Evolutionary conservation across 1,140 invertebrate genomes (phyloP).

Genomic region (Drosophila watanabei): DNA sequence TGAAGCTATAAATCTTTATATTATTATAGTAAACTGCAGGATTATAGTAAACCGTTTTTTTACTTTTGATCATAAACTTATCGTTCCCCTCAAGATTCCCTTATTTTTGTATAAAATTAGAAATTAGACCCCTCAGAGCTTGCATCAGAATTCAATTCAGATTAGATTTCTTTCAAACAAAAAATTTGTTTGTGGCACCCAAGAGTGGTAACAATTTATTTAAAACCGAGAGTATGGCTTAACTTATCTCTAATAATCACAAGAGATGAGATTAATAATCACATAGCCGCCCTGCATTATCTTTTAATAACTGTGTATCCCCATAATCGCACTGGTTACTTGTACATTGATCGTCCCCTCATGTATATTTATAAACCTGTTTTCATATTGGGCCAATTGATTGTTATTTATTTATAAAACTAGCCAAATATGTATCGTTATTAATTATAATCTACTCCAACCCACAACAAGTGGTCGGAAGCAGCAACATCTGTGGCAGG

Average conservation of each 20-base stretch:
- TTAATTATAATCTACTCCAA: background rate
- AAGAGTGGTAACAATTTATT: background rate
- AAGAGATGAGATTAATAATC: constrained; percentile 11
- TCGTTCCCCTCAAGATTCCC: background rate
- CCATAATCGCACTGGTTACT: background rate
- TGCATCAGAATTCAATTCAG: background rate
- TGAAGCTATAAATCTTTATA: too few species aligned
- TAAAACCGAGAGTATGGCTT: background rate
- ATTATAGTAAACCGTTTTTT: background rate
- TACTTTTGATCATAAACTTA: background rate
- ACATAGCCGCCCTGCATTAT: constrained; percentile 3
- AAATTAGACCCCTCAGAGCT: background rate
- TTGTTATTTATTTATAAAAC: constrained; percentile 8
- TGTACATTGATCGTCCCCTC: background rate
- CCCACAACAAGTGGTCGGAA: background rate
- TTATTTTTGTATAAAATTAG: background rate
- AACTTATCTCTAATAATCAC: constrained; percentile 9
- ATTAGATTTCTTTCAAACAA: constrained; percentile 10
- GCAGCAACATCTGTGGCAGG: background rate
- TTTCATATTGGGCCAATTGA: background rate
- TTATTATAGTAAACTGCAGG: too few species aligned
- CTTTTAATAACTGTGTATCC: constrained; percentile 12
- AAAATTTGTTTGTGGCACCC: background rate
- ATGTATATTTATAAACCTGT: constrained; percentile 7
- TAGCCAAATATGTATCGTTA: background rate